Percentiles rank a stretch among this genome's conserved stretches.
Conservation (phyloP, 2,113 vertebrate genomes). For the Martes martes region DNA sequence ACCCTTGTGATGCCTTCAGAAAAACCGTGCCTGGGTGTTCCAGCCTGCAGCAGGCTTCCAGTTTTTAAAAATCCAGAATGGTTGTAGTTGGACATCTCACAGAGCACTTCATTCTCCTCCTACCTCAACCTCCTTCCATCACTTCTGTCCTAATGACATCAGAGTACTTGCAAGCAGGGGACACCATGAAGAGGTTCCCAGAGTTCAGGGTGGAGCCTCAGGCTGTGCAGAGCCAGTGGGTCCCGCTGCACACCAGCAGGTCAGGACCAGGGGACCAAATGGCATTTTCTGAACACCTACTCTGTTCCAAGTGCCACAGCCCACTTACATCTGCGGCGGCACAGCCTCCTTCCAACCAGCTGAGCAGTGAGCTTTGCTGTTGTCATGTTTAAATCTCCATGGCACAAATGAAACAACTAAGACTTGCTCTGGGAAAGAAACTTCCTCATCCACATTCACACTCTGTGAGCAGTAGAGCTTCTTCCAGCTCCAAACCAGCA, state of each 20-base stretch:
- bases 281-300: not conserved
- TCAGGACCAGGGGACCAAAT: not conserved
- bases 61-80: not conserved
- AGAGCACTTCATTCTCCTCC: not conserved
- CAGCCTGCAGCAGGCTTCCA: not conserved
- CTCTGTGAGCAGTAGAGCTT: not conserved
- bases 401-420: not conserved
- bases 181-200: not conserved
- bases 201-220: not conserved
- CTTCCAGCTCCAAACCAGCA: not conserved
- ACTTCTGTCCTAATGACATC: not conserved
- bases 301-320: not conserved
- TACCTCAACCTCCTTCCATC: not conserved
- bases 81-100: not conserved
- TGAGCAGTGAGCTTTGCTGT: not conserved
- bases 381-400: not conserved
- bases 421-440: not conserved
- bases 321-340: not conserved
- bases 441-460: not conserved
- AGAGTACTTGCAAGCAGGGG: not conserved
- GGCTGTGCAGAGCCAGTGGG: not conserved
- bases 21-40: not conserved
- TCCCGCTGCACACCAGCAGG: fast-evolving
- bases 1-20: not conserved
- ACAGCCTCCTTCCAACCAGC: not conserved